Evolutionary conservation across 1,140 invertebrate genomes (phyloP), one percentile per base, ranked within the genome.

Genomic region (Ruditapes philippinarum): DNA sequence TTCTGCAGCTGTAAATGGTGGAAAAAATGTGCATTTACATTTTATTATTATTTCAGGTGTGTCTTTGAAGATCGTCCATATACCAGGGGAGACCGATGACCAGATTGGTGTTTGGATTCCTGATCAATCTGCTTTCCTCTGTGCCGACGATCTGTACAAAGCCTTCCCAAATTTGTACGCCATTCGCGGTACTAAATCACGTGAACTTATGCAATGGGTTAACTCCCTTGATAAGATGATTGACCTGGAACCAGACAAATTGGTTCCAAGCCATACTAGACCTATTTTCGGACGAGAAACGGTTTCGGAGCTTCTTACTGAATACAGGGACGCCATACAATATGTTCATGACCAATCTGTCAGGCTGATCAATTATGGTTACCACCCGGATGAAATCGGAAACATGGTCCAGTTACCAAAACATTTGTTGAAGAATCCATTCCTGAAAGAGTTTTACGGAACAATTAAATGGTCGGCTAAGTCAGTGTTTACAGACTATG

Each of bases 101-200:
- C 93, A 94, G 62, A 94, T 95, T 33, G 94, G 92, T 4, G 92
- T 95, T 12, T 95, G 94, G 93, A 36, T 94, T 25, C 90, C 91
- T 5, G 89, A 91, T 11, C 79, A 91, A 54, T 81, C 83, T 78
- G 86, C 90, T 4, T 90, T 95, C 9, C 81, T 94, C 2, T 91
- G 91, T 70, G 94, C 92, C 2, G 94, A 95, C 60, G 92, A 95
- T 73, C 33, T 94, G 9, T 95, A 94, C 84, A 88, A 85, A 80
- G 91, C 93, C 0, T 95, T 95, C 88, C 94, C 94, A 31, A 95
- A 95, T 80, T 84, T 95, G 2, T 95, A 95, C 82, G 92, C 94
- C 33, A 94, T 95, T 84, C 89, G 94, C 9, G 94, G 94, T 51
- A 94, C 93, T 1, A 87, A 83, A 31, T 65, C 91, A 11, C 70